Evolutionary conservation across 2,113 vertebrate genomes (phyloP).

Genomic region (Notarius lentiginosus): DNA sequence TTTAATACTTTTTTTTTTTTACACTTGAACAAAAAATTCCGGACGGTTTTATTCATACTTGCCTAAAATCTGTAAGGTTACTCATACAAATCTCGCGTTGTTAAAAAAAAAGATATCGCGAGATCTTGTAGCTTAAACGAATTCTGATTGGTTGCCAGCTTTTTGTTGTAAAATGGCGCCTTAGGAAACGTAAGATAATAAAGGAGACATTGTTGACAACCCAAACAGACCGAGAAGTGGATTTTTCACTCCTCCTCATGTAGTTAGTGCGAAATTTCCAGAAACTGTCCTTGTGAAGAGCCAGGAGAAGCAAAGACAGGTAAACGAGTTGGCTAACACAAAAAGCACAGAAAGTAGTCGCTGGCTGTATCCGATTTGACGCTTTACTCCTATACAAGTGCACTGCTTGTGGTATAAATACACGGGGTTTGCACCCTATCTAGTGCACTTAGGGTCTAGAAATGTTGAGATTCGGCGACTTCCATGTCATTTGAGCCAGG

Average conservation of each 20-base stretch:
- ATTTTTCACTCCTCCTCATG: not conserved
- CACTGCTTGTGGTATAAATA: not conserved
- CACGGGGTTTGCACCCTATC: not conserved
- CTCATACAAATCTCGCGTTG: not conserved
- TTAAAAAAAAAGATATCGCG: not conserved
- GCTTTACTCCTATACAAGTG: not conserved
- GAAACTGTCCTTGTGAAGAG: not conserved
- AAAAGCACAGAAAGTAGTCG: not conserved
- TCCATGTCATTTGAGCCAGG: no score
- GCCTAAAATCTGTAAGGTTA: not conserved
- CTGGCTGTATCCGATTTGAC: not conserved
- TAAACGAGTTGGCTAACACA: not conserved
- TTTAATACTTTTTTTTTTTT: not conserved
- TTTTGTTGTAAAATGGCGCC: conserved; percentile 32
- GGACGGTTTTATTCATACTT: not conserved
- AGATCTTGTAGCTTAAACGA: not conserved
- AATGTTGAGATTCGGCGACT: not conserved
- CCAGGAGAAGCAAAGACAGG: not conserved
- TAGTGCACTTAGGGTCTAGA: not conserved
- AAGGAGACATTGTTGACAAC: conserved; percentile 1
- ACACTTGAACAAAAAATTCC: not conserved
- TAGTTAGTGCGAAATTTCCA: not conserved
- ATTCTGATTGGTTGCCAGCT: conserved; percentile 23
- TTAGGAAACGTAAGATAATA: not conserved
- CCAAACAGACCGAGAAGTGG: not conserved